Evolutionary conservation across 92 coral and sea anemone genomes (phyloP).

Genomic region (Ricordea florida): DNA sequence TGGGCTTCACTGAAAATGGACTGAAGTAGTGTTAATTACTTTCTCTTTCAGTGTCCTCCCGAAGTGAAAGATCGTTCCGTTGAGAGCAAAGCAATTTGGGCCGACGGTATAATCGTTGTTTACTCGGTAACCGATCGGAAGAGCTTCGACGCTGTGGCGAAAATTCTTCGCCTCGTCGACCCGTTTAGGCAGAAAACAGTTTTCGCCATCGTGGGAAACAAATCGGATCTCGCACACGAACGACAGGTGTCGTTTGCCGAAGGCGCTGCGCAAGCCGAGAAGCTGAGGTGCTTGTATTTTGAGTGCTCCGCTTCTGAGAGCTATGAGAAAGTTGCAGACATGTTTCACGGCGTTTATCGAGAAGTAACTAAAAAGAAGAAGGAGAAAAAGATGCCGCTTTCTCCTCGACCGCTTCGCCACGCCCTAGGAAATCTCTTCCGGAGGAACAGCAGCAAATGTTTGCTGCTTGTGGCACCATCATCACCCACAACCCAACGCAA

Average conservation of each 20-base stretch:
- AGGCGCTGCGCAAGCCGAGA: slow-evolving; percentile 58
- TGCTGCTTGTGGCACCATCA: slow-evolving; percentile 19
- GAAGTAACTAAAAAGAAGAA: slow-evolving; percentile 70
- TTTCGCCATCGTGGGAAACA: slow-evolving; percentile 71
- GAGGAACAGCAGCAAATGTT: slow-evolving; percentile 54
- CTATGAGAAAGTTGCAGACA: slow-evolving; percentile 41
- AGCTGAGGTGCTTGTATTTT: slow-evolving; percentile 61
- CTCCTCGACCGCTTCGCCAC: slow-evolving; percentile 75
- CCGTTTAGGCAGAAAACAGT: slow-evolving; percentile 62
- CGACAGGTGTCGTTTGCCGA: slow-evolving; percentile 64
- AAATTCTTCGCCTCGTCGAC: slow-evolving; percentile 42
- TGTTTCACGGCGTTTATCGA: slow-evolving; percentile 74
- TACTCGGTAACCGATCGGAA: slow-evolving; percentile 74
- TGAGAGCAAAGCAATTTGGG: slow-evolving; percentile 69
- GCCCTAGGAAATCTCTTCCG: slow-evolving; percentile 86
- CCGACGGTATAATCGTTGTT: slow-evolving; percentile 75
- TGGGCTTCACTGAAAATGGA: too few relatives aligned
- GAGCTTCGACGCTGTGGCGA: slow-evolving; percentile 62
- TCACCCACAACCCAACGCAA: background rate
- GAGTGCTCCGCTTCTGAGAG: slow-evolving; percentile 86
- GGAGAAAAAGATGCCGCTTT: slow-evolving; percentile 62
- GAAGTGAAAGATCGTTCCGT: slow-evolving; percentile 42
- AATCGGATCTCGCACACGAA: slow-evolving; percentile 71
- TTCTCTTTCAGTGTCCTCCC: slow-evolving; percentile 9
- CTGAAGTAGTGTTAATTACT: background rate